Base-by-base conservation (phyloP, 2,797 vertebrate species). In the Lacerta bilineata region DNA sequence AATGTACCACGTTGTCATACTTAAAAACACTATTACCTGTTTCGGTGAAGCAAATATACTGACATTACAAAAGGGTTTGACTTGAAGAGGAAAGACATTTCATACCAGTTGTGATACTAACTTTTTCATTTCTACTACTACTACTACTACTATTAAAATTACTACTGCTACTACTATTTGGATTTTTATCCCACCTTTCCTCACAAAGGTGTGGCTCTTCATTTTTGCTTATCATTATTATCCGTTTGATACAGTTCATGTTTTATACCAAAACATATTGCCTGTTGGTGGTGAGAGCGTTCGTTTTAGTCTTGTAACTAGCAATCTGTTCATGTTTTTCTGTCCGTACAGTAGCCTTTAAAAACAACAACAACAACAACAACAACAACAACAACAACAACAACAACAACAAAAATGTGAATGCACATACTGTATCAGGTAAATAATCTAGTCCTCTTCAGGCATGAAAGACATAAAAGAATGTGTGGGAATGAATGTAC, bases 1-100 rank as follows among this genome's bases (percentile, higher is more conserved):
- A 27, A 0, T 0, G 2, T 66, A 86, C 4, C 29, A 79, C 3
- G 0, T 0, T 83, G 25, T 75, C 36, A 46, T 4, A 77, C 8
- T 80, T 68, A 25, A 87, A 90, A 41, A 3, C 43, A 27, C 80
- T 83, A 79, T 0, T 80, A 27, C 36, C 0, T 0, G 59, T 55
- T 10, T 9, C 85, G 50, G 83, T 78, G 78, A 71, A 3, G 55
- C 1, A 43, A 5, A 87, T 7, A 18, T 64, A 5, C 41, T 85
- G 92, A 80, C 41, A 88, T 36, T 78, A 27, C 79, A 1, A 81
- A 84, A 78, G 2, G 13, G 0, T 43, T 75, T 2, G 84, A 76
- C 64, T 72, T 76, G 76, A 76, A 82, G 25, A n/a, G 11, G 3
- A 78, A 78, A 7, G 7, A 87, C 17, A 8, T 86, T 39, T 9